phyloP scores from a whole-genome alignment of 2,888 invertebrate genomes.

The Caenorhabditis imperialis region DNA sequence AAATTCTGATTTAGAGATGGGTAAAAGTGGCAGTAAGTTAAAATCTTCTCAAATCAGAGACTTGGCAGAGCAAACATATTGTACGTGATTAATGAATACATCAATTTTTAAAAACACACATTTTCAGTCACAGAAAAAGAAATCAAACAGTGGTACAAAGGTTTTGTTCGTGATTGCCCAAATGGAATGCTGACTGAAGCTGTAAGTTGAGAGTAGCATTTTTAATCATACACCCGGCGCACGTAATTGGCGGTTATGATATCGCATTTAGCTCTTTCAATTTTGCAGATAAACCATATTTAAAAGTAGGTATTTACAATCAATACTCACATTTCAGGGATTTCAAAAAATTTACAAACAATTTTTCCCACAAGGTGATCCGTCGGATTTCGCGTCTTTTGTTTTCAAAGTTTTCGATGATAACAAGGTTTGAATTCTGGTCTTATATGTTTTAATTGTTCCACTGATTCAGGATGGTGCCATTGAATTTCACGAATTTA shows the following conservation, averaged over 20 bases:
- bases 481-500: slow-evolving; percentile 99
- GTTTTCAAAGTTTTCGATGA: slow-evolving; percentile 99
- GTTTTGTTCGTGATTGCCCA: slow-evolving; percentile 95
- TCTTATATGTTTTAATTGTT: too few species aligned
- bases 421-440: slow-evolving; percentile 89
- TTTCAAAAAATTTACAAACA: slow-evolving; percentile 99
- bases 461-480: slow-evolving; percentile 93
- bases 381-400: slow-evolving; percentile 96
- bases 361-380: slow-evolving; percentile 99
- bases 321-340: slow-evolving; percentile 83
- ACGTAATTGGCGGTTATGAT: too few species aligned
- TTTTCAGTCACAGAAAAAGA: slow-evolving; percentile 80
- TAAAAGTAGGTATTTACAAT: slow-evolving; percentile 94
- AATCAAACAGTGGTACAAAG: slow-evolving; percentile 83
- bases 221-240: too few species aligned
- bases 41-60: slow-evolving; percentile 94
- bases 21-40: slow-evolving; percentile 95
- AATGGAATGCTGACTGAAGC: slow-evolving; percentile 94
- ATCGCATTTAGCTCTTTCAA: too few species aligned
- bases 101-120: too few species aligned
- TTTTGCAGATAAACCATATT: too few species aligned
- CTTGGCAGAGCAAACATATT: slow-evolving; percentile 92
- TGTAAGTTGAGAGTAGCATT: slow-evolving; percentile 82
- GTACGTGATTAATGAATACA: too few species aligned
- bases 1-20: too few species aligned